Conservation (phyloP, 2,113 vertebrate genomes). For the Scatophagus argus region DNA sequence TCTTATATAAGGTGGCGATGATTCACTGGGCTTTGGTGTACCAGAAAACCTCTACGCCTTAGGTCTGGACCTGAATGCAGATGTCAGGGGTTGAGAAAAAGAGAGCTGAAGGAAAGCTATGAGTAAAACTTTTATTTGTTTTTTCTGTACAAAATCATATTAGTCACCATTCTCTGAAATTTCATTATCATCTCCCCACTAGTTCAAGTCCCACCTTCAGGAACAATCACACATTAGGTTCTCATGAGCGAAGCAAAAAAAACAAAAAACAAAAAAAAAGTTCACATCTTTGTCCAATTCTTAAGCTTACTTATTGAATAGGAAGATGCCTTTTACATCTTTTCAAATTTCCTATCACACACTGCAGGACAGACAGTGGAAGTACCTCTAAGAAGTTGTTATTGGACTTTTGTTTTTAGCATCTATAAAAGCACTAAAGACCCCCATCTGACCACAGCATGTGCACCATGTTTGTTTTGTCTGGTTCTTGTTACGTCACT, state of each 20-base stretch:
- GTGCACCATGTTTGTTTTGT: constrained; percentile 29
- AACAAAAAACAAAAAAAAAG: constrained; percentile 40
- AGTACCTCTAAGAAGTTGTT: constrained; percentile 25
- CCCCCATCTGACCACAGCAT: constrained; percentile 10
- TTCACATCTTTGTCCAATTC: constrained; percentile 74
- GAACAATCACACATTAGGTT: constrained; percentile 58
- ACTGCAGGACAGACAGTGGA: constrained; percentile 21
- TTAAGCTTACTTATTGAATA: constrained; percentile 26
- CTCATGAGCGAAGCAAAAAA: constrained; percentile 50
- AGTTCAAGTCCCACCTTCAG: constrained; percentile 52
- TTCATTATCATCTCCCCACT: constrained; percentile 47
- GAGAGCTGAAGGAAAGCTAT: constrained; percentile 36
- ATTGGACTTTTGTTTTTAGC: constrained; percentile 15
- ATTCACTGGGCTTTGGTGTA: background rate
- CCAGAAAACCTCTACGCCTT: background rate
- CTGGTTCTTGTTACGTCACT: constrained; percentile 14
- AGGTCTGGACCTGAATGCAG: background rate
- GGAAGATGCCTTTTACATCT: background rate
- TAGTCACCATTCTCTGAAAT: constrained; percentile 71
- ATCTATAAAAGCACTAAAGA: constrained; percentile 20
- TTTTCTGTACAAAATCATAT: constrained; percentile 84
- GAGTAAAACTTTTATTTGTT: constrained; percentile 80
- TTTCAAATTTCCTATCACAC: constrained; percentile 21
- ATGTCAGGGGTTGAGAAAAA: background rate
- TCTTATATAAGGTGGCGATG: background rate